phyloP scores from a whole-genome alignment of 2,113 vertebrate species.

The Gobiocypris rarus region DNA sequence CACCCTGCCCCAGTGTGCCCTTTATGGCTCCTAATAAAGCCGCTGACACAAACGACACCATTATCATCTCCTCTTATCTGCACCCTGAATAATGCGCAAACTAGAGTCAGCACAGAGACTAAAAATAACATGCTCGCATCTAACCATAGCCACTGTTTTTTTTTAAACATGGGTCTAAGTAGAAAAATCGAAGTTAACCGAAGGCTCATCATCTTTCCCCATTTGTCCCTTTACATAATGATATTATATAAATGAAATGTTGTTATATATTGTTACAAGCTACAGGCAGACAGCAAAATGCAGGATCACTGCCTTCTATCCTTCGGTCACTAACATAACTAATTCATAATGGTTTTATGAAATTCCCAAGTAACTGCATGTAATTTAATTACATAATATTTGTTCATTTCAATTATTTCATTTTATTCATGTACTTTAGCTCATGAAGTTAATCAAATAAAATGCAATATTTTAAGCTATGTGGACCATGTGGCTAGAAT shows the following conservation, averaged over 20 bases:
- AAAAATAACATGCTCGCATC: not conserved
- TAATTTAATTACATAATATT: not conserved
- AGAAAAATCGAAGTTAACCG: not conserved
- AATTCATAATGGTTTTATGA: not conserved
- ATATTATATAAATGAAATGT: not conserved
- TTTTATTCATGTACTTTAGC: not conserved
- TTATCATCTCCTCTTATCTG: slow-evolving; percentile 34
- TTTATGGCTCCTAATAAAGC: slow-evolving; percentile 22
- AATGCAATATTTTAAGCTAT: not conserved
- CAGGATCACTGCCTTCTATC: not conserved
- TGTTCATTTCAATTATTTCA: too few species aligned
- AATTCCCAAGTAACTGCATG: not conserved
- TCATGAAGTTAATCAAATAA: not conserved
- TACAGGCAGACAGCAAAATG: not conserved
- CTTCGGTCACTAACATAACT: not conserved
- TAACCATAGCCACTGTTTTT: not conserved
- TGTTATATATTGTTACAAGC: not conserved
- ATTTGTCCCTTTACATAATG: not conserved
- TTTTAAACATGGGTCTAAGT: not conserved
- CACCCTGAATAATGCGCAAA: slow-evolving; percentile 35
- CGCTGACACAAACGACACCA: slow-evolving; percentile 37
- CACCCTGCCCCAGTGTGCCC: slow-evolving; percentile 1
- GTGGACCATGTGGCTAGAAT: not conserved
- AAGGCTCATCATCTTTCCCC: not conserved
- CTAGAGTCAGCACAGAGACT: slow-evolving; percentile 18